Evolutionary conservation across 2,888 invertebrate species (phyloP).

Genomic region (Cephus sareptanus): DNA sequence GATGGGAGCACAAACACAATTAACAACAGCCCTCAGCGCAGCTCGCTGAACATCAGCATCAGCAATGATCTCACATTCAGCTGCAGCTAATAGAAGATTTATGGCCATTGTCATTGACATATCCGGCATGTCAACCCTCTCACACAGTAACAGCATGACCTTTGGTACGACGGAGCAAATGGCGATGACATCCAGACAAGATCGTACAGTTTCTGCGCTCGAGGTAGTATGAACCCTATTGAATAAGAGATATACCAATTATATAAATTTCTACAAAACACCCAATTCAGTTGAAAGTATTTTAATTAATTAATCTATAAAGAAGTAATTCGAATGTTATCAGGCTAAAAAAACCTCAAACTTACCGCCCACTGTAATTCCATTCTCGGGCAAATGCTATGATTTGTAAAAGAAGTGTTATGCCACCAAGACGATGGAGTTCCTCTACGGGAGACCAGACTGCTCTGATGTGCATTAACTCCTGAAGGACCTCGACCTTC

Average conservation of each 20-base stretch:
- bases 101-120: constrained; percentile 76
- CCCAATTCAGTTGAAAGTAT: neutral
- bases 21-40: constrained; percentile 89
- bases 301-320: neutral
- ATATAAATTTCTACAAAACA: neutral
- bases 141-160: constrained; percentile 79
- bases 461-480: constrained; percentile 78
- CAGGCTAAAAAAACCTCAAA: neutral
- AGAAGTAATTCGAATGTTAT: neutral
- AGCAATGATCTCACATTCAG: constrained; percentile 90
- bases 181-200: constrained; percentile 87
- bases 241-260: constrained; percentile 16
- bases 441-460: constrained; percentile 92
- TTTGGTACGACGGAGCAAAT: constrained; percentile 91
- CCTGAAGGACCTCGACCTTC: constrained; percentile 84
- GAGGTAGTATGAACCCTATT: constrained; percentile 54
- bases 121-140: constrained; percentile 82
- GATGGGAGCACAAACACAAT: constrained; percentile 93
- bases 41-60: constrained; percentile 94
- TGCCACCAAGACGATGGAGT: constrained; percentile 84
- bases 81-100: constrained; percentile 70
- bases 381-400: constrained; percentile 92
- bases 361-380: constrained; percentile 85
- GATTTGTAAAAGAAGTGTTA: constrained; percentile 83
- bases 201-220: constrained; percentile 83